Percentiles rank a stretch among this genome's conserved stretches.
Evolutionary conservation across 2,113 vertebrate species (phyloP).

Genomic region (Suricata suricatta): DNA sequence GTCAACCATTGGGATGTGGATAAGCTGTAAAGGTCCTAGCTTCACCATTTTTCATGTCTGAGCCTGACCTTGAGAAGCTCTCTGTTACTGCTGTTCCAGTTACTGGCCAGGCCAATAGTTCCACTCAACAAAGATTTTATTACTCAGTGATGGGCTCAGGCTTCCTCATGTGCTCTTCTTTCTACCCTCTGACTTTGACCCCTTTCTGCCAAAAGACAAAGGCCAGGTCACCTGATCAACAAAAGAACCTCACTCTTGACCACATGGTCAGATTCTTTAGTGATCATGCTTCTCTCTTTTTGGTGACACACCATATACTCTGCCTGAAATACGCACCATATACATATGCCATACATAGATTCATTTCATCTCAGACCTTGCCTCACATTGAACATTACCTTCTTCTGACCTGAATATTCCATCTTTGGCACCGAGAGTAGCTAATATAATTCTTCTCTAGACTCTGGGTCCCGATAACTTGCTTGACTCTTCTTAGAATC

Average conservation of each 20-base stretch:
- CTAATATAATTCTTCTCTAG: background rate
- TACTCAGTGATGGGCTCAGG: background rate
- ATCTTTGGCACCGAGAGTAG: background rate
- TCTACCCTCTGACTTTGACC: background rate
- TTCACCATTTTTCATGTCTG: background rate
- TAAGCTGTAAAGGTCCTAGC: background rate
- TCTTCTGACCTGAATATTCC: background rate
- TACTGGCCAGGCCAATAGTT: background rate
- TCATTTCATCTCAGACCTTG: background rate
- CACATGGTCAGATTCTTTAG: background rate
- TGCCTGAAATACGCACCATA: background rate
- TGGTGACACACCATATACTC: background rate
- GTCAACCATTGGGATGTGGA: background rate
- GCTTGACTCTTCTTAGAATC: background rate
- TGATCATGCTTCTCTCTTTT: background rate
- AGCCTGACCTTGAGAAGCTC: background rate
- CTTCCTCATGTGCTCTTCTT: background rate
- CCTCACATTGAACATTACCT: background rate
- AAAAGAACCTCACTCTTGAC: background rate
- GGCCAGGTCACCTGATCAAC: background rate
- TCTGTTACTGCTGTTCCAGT: background rate
- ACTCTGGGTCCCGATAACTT: background rate
- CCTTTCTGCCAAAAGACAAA: background rate
- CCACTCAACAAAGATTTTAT: background rate
- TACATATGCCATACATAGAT: background rate